A percentile compares a stretch with the other conserved stretches of the same genome.
phyloP scores from a whole-genome alignment of 2,888 invertebrate genomes.

The Lithophane leautieri region DNA sequence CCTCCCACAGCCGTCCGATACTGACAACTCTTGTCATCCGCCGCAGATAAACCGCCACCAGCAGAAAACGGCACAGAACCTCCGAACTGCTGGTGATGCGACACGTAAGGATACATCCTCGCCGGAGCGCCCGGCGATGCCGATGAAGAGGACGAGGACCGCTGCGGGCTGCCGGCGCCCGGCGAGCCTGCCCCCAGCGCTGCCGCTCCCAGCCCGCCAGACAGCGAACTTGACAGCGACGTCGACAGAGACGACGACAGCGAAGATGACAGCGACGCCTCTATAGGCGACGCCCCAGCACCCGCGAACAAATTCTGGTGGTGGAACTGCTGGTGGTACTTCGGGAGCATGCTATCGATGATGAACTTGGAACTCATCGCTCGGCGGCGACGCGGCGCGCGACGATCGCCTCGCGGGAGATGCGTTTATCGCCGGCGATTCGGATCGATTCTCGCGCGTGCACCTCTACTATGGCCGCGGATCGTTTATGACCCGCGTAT shows the following conservation, averaged over 20 bases:
- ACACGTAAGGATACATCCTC: conserved; percentile 98
- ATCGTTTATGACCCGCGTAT: conserved; percentile 96
- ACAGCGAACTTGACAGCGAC: conserved; percentile 90
- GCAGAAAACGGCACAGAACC: conserved; percentile 93
- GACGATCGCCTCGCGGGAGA: conserved; percentile 90
- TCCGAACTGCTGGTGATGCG: conserved; percentile 94
- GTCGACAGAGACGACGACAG: conserved; percentile 91
- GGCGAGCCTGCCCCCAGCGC: conserved; percentile 91
- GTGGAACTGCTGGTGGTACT: conserved; percentile 95
- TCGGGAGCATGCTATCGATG: conserved; percentile 99
- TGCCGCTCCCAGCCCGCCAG: conserved; percentile 91
- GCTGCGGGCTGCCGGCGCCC: conserved; percentile 91
- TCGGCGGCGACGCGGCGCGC: conserved; percentile 90
- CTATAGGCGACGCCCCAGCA: conserved; percentile 94
- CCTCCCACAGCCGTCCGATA: conserved; percentile 92
- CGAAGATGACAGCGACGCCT: conserved; percentile 91
- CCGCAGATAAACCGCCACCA: conserved; percentile 92
- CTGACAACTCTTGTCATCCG: conserved; percentile 94
- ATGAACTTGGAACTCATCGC: conserved; percentile 99
- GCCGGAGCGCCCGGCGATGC: conserved; percentile 94
- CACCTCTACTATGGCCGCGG: conserved; percentile 92
- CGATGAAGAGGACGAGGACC: conserved; percentile 91
- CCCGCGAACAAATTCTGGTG: conserved; percentile 91
- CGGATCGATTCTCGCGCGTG: conserved; percentile 91
- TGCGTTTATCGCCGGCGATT: conserved; percentile 90